Evolutionary conservation across 2,888 invertebrate species (phyloP).

Genomic region (Cryptus armator): DNA sequence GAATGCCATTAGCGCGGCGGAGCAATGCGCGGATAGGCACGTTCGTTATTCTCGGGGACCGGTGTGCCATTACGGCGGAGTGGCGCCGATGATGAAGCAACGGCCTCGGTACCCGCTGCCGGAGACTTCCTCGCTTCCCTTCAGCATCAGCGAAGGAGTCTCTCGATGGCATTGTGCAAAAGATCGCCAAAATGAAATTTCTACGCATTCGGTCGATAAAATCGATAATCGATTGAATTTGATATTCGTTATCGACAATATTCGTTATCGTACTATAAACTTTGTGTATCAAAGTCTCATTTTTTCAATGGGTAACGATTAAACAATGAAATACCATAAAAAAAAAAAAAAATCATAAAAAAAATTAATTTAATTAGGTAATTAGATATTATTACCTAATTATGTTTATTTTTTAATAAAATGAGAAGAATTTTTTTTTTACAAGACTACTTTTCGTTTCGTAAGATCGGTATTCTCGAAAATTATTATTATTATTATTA

Average conservation of each 20-base stretch:
- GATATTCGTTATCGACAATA: not conserved
- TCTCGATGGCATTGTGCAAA: not conserved
- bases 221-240: not conserved
- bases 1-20: slow-evolving; percentile 63
- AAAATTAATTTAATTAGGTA: too few relatives aligned
- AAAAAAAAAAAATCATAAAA: too few relatives aligned
- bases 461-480: too few relatives aligned
- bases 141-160: not conserved
- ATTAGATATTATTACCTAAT: too few relatives aligned
- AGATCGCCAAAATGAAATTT: not conserved
- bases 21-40: slow-evolving; percentile 45
- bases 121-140: slow-evolving; percentile 2
- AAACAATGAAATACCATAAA: too few relatives aligned
- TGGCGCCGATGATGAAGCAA: slow-evolving; percentile 66
- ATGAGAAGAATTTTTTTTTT: too few relatives aligned
- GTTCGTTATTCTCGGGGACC: slow-evolving; percentile 63
- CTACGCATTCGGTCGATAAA: not conserved
- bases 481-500: too few relatives aligned
- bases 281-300: too few relatives aligned
- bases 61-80: slow-evolving; percentile 64
- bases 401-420: too few relatives aligned
- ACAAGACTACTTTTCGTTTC: too few relatives aligned
- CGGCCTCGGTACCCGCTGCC: slow-evolving; percentile 22
- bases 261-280: too few relatives aligned
- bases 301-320: too few relatives aligned